Evolutionary conservation across 2,888 invertebrate species (phyloP), one percentile per base, ranked within the genome.

Genomic region (Emmelina monodactyla): DNA sequence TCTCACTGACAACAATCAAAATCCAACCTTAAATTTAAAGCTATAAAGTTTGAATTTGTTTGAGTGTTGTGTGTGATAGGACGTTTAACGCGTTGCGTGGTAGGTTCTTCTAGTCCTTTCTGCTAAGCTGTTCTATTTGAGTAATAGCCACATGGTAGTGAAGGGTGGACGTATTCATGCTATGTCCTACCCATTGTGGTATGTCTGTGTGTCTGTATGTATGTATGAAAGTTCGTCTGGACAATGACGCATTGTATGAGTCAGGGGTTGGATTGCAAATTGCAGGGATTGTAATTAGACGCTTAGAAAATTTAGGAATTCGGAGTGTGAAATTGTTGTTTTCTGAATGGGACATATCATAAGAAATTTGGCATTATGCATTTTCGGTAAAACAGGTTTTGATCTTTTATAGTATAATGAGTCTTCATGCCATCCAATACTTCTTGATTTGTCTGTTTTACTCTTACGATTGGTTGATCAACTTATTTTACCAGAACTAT

Each of bases 111-210:
- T 71, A 79, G 76, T 79, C 79, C 79, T 79, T 79, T 79, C 79
- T 76, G 73, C 70, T 79, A 76, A 78, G 78, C 79, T 78, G 79
- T 79, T 79, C 80, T 79, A 68, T 80, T 78, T 81, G 80, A 81
- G 80, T 81, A 81, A 81, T 81, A 80, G 80, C 75, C 71, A 79
- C 69, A 56, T 75, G 80, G 78, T 76, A 75, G 62, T 72, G 79
- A 78, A 78, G 78, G 78, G 78, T 78, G 56, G 65, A 69, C 61
- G 58, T 75, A 71, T 75, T 76, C 75, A 71, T 69, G 71, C 62
- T 60, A 59, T 65, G 66, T 67, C 67, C 69, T 62, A 55, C 55
- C 59, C 59, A 65, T 65, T 70, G 73, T 66, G 75, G 72, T 71
- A 51, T 52, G 53, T 53, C 53, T 40, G 45, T 41, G 38, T 41